Percentiles rank a stretch among this genome's conserved stretches.
Evolutionary conservation across 2,797 vertebrate genomes (phyloP).

Genomic region (Muraenolepis orangiensis): DNA sequence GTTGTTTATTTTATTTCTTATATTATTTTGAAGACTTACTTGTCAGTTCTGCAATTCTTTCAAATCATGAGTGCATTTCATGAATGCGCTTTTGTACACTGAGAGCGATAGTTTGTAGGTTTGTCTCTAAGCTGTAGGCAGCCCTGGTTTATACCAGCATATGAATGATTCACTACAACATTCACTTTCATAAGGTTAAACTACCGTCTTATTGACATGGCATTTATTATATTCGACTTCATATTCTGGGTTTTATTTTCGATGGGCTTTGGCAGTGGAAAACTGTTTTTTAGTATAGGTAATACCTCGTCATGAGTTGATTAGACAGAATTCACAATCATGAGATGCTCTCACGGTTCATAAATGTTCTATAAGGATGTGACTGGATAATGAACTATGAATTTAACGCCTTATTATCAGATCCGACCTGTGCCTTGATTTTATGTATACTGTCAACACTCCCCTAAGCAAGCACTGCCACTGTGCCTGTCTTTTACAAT

Average conservation of each 20-base stretch:
- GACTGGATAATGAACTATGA: conserved; percentile 27
- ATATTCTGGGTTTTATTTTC: not conserved
- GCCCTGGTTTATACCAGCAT: conserved; percentile 49
- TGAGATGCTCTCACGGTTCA: not conserved
- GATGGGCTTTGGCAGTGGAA: not conserved
- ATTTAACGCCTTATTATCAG: conserved; percentile 55
- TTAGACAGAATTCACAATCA: not conserved
- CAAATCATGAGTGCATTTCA: conserved; percentile 48
- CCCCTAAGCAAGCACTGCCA: conserved; percentile 11
- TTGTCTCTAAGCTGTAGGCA: conserved; percentile 45
- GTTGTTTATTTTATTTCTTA: not conserved
- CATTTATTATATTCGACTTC: conserved; percentile 15
- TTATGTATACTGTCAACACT: conserved; percentile 28
- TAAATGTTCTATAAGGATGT: not conserved
- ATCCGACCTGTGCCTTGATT: conserved; percentile 71
- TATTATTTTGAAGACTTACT: conserved; percentile 35
- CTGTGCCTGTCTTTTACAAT: conserved; percentile 40
- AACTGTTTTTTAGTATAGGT: no score
- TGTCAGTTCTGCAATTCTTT: conserved; percentile 35
- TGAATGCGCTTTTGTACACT: conserved; percentile 63
- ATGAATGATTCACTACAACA: conserved; percentile 61
- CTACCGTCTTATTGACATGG: conserved; percentile 16
- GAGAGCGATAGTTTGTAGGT: conserved; percentile 34
- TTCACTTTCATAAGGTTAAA: conserved; percentile 36
- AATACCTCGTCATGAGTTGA: not conserved